Base-by-base conservation (phyloP, 2,888 invertebrate species). In the Automeris io region DNA sequence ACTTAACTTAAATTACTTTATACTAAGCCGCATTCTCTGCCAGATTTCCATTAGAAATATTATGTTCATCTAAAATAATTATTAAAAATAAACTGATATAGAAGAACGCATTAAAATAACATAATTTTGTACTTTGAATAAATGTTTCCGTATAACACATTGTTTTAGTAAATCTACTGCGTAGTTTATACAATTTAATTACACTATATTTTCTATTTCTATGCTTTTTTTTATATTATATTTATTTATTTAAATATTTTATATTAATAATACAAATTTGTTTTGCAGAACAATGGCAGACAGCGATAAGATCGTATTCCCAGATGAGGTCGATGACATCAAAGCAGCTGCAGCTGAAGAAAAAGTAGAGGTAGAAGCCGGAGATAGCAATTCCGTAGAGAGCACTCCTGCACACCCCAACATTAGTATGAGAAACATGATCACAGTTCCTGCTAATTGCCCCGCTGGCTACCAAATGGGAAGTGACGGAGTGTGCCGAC, bases 261-360 rank as follows among this genome's bases (percentile, higher is more conserved):
- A n/a, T 16, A 13, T 25, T 5, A 25, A 32, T 13, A 18, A 38
- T n/a, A 16, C 29, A 18, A n/a, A n/a, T 24, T 31, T 41, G 46
- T 54, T 42, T 40, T 51, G 39, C 62, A 61, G 65, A 43, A 47
- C 18, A 54, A 82, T 82, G 82, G 71, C 79, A 9, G 79, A 77
- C 43, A 60, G 57, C 9, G 54, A 73, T 25, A 71, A 70, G 33
- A 49, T 81, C 13, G 70, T 77, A 1, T 75, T 59, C 47, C 76
- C 79, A 9, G 75, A 80, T n/a, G 78, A 82, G 47, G 68, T 72
- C 0, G 66, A 69, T 1, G 69, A 69, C 9, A 52, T 39, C 1
- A 74, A 77, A 40, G 63, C 45, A 9, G 54, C 56, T 1, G 52
- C 48, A 5, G 60, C 54, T 3, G 51, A 61, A 9, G 46, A 47